phyloP scores from a whole-genome alignment of 2,797 vertebrate species.

The Centropyge bicolor region DNA sequence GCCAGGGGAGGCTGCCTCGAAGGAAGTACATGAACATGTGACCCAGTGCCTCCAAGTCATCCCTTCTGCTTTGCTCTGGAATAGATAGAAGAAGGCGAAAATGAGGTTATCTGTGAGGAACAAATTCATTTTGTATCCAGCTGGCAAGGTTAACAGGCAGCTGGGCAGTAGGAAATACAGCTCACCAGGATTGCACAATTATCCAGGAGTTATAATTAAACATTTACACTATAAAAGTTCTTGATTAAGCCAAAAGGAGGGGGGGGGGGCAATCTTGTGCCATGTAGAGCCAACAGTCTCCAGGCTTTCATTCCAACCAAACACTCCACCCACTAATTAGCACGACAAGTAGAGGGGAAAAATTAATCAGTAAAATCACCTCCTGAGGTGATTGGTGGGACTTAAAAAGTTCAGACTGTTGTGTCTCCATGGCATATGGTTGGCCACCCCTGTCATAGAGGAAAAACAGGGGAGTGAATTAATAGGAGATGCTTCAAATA shows the following conservation, averaged over 20 bases:
- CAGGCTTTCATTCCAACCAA: slow-evolving; percentile 13
- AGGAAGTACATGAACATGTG: slow-evolving; percentile 99
- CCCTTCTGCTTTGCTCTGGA: slow-evolving; percentile 97
- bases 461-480: neutral
- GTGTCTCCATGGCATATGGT: neutral
- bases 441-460: neutral
- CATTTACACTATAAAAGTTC: slow-evolving; percentile 3
- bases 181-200: neutral
- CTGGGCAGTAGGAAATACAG: neutral
- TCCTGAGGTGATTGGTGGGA: slow-evolving; percentile 18
- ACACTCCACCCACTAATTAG: slow-evolving; percentile 35
- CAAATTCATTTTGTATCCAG: neutral
- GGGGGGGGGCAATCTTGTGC: slow-evolving; percentile 7
- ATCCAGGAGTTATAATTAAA: slow-evolving; percentile 23
- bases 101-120: slow-evolving; percentile 21
- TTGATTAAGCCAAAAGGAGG: neutral
- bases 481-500: slow-evolving; percentile 3
- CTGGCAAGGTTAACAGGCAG: slow-evolving; percentile 8
- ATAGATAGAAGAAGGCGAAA: slow-evolving; percentile 32
- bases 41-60: slow-evolving; percentile 96
- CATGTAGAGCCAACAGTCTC: slow-evolving; percentile 1
- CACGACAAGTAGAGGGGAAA: neutral
- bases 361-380: slow-evolving; percentile 38
- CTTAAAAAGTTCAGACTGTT: slow-evolving; percentile 3
- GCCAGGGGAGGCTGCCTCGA: slow-evolving; percentile 97